Conservation (phyloP, 2,113 vertebrate genomes). For the Petroica traversi region DNA sequence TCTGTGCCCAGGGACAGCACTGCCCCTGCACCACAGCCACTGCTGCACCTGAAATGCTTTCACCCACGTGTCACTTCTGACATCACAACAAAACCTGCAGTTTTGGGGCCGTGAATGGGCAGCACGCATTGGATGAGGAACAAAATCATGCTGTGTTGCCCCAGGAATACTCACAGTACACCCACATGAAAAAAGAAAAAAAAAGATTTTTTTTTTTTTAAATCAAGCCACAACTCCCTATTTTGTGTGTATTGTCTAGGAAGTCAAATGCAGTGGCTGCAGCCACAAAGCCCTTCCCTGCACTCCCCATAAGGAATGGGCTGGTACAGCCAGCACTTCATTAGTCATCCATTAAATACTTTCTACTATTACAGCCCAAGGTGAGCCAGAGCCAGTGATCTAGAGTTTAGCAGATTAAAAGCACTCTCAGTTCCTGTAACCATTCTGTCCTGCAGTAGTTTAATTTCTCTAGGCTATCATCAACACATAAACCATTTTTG, state of each 20-base stretch:
- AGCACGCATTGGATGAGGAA: neutral
- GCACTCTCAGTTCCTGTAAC: neutral
- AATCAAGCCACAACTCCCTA: neutral
- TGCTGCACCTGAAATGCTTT: neutral
- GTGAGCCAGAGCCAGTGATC: neutral
- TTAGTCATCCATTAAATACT: slow-evolving; percentile 19
- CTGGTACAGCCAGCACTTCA: neutral
- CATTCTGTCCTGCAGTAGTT: neutral
- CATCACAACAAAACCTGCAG: neutral
- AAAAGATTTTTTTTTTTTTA: too few species aligned
- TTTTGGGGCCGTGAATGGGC: neutral
- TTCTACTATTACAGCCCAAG: slow-evolving; percentile 5
- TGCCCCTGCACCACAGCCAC: neutral
- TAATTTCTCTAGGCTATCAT: neutral
- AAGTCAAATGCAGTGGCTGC: neutral
- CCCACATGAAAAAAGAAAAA: neutral
- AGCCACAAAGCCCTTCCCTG: neutral
- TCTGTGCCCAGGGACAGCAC: neutral
- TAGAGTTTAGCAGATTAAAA: slow-evolving; percentile 12
- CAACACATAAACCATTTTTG: neutral
- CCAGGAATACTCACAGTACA: neutral
- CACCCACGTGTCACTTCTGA: neutral
- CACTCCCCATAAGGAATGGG: neutral
- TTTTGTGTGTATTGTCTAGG: neutral
- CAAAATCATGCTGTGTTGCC: neutral